These are phyloP conservation scores for Drosophila ananassae DNA, from an alignment of 1,140 invertebrate genomes.

Conservation along the genomic window DNA sequence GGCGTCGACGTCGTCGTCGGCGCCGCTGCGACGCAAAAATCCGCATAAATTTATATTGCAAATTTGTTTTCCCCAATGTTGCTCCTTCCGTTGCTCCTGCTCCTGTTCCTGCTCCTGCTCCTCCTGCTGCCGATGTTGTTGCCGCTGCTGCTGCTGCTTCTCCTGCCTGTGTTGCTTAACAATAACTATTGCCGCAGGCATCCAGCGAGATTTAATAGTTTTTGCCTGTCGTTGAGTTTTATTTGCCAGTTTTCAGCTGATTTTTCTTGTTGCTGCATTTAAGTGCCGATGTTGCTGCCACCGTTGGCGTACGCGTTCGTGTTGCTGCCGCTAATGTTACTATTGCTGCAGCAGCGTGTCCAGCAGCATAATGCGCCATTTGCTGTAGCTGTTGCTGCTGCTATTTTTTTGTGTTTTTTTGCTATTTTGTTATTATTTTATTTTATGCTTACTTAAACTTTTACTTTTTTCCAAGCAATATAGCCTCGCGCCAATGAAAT, in stretches of 20 bases:
- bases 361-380: constrained; percentile 54
- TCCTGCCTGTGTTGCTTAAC: constrained; percentile 51
- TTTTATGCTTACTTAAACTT: constrained; percentile 47
- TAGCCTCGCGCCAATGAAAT: constrained; percentile 35
- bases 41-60: constrained; percentile 65
- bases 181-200: constrained; percentile 71
- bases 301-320: constrained; percentile 6
- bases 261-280: constrained; percentile 57
- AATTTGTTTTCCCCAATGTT: constrained; percentile 35
- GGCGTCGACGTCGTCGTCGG: constrained; percentile 44
- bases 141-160: constrained; percentile 29
- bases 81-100: constrained; percentile 5
- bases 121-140: constrained; percentile 21
- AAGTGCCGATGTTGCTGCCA: constrained; percentile 44
- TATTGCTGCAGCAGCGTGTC: constrained; percentile 21
- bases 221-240: constrained; percentile 57
- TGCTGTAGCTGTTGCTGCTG: constrained; percentile 15
- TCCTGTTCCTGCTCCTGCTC: constrained; percentile 13
- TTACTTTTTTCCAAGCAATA: constrained; percentile 17
- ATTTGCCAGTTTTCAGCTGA: constrained; percentile 52
- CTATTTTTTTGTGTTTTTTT: background rate
- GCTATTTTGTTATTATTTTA: constrained; percentile 12
- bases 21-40: constrained; percentile 53
- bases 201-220: constrained; percentile 68
- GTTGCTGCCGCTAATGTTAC: constrained; percentile 5